A percentile compares a stretch with the other conserved stretches of the same genome.
These are phyloP conservation scores for Heterodera carotae DNA, from an alignment of 1,140 invertebrate species.

Conservation along the genomic window DNA sequence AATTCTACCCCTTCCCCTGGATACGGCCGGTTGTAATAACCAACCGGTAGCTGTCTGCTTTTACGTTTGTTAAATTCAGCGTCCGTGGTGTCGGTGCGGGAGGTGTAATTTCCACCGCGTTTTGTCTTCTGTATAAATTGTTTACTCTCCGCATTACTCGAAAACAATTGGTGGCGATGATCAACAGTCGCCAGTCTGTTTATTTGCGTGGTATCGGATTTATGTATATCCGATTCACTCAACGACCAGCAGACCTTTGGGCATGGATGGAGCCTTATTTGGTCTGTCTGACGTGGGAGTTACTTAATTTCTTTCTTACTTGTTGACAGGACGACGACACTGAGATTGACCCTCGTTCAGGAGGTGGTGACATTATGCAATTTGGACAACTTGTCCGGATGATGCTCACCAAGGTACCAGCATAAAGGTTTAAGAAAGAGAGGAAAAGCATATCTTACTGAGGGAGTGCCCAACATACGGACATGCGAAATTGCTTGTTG, in stretches of 20 bases:
- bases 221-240: conserved; percentile 91
- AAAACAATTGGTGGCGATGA: conserved; percentile 92
- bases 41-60: no score
- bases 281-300: conserved; percentile 83
- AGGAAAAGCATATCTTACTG: no score
- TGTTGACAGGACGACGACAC: conserved; percentile 69
- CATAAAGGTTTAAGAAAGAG: no score
- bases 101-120: conserved; percentile 96
- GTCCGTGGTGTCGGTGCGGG: conserved; percentile 96
- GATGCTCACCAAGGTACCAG: conserved; percentile 92
- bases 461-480: no score
- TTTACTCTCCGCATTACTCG: conserved; percentile 92
- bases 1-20: no score
- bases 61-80: conserved; percentile 70
- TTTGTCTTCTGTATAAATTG: conserved; percentile 95
- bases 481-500: no score
- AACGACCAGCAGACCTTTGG: conserved; percentile 90
- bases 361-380: conserved; percentile 87
- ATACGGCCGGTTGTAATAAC: no score
- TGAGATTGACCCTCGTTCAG: conserved; percentile 91
- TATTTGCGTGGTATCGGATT: conserved; percentile 94
- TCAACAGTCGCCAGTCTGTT: conserved; percentile 92
- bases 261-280: conserved; percentile 95
- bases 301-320: conserved; percentile 55
- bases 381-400: conserved; percentile 90